Percentiles rank a stretch among this genome's conserved stretches.
Conservation (phyloP, 2,888 invertebrate species). For the Horisme vitalbata region DNA sequence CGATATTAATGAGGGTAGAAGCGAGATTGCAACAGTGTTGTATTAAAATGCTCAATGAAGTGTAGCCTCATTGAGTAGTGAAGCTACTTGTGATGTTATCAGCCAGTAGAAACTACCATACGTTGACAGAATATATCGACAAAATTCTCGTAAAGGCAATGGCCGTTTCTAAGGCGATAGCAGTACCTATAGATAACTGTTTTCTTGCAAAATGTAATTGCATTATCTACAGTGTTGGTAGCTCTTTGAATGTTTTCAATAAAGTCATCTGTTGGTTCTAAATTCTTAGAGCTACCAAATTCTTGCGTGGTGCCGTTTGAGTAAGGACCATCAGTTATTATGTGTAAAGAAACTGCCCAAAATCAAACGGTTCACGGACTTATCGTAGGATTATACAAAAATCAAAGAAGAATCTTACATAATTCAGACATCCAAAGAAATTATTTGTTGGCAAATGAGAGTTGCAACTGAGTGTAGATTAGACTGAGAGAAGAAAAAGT, state of each 20-base stretch:
- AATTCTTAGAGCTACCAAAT: constrained; percentile 52
- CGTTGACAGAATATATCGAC: constrained; percentile 1
- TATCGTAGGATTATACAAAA: constrained; percentile 44
- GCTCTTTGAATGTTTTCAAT: constrained; percentile 40
- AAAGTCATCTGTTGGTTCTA: not conserved
- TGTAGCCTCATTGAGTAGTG: constrained; percentile 68
- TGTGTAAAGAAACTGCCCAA: constrained; percentile 31
- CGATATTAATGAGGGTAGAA: constrained; percentile 83
- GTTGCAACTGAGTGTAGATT: constrained; percentile 65
- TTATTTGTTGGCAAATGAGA: constrained; percentile 70
- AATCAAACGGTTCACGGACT: constrained; percentile 49
- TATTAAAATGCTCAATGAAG: constrained; percentile 72
- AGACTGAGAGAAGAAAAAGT: constrained; percentile 45
- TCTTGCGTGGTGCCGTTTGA: constrained; percentile 47
- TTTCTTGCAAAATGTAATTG: constrained; percentile 54
- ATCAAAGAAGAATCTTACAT: constrained; percentile 64
- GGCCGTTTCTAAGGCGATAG: constrained; percentile 47
- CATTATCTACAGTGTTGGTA: constrained; percentile 58
- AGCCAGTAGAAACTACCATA: constrained; percentile 51
- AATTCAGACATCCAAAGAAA: constrained; percentile 71
- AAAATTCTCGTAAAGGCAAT: constrained; percentile 31
- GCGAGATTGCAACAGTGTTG: constrained; percentile 79
- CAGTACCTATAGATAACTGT: constrained; percentile 46
- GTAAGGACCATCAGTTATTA: constrained; percentile 36
- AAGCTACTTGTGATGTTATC: constrained; percentile 72